These are phyloP conservation scores for Ianthella basta DNA, from an alignment of 37 sponge, comb jelly and placozoan genomes.

Conservation along the genomic window DNA sequence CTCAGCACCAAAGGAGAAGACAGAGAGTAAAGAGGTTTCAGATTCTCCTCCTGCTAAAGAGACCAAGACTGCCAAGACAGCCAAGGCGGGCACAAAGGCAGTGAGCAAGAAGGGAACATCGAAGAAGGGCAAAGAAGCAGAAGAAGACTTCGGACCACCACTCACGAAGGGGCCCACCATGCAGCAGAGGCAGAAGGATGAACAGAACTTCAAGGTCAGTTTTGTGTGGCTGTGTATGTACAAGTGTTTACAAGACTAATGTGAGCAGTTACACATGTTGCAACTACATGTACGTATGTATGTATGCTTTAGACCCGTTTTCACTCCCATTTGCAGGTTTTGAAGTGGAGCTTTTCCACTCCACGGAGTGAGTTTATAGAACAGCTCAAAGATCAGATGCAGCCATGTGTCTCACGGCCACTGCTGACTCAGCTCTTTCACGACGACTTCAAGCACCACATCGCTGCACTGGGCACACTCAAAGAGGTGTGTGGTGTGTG, in stretches of 20 bases:
- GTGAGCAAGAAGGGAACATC: slow-evolving; percentile 4
- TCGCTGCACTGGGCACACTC: slow-evolving; percentile 72
- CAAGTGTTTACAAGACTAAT: too few species aligned
- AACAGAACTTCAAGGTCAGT: slow-evolving; percentile 69
- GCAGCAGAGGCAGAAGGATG: slow-evolving; percentile 73
- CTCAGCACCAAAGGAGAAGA: slow-evolving; percentile 17
- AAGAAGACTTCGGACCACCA: slow-evolving; percentile 34
- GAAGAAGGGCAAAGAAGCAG: slow-evolving; percentile 14
- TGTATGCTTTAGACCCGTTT: background rate
- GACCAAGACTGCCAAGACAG: slow-evolving; percentile 10
- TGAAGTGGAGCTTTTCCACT: slow-evolving; percentile 85
- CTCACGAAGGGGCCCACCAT: slow-evolving; percentile 53
- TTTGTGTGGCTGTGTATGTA: too few species aligned
- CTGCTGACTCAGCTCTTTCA: slow-evolving; percentile 84
- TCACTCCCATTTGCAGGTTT: slow-evolving; percentile 19
- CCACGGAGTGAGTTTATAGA: slow-evolving; percentile 89
- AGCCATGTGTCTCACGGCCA: slow-evolving; percentile 62
- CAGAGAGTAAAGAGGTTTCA: background rate
- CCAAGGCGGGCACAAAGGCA: background rate
- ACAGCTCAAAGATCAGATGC: slow-evolving; percentile 90
- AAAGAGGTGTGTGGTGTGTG: slow-evolving; percentile 38
- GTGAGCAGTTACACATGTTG: too few species aligned
- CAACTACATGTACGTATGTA: background rate
- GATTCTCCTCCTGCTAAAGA: slow-evolving; percentile 18
- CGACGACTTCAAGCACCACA: slow-evolving; percentile 89